These are phyloP conservation scores for Nerophis lumbriciformis DNA, from an alignment of 2,113 vertebrate species.

Conservation along the genomic window DNA sequence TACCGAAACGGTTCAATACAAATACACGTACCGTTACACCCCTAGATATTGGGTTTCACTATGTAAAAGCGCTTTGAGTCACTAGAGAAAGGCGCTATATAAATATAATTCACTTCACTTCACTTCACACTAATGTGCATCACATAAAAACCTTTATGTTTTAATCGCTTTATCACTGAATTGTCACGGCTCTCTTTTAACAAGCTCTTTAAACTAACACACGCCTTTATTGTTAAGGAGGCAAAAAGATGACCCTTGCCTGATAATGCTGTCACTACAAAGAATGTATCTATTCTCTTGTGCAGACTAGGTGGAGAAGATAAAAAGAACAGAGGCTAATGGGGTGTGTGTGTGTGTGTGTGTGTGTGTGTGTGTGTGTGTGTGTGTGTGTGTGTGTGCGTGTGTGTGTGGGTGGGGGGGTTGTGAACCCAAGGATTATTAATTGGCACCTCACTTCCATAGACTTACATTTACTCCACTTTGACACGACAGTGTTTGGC, in stretches of 20 bases:
- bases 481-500: slow-evolving; percentile 28
- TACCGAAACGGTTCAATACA: too few species aligned
- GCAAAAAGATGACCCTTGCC: slow-evolving; percentile 54
- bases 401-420: slow-evolving; percentile 9
- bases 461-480: slow-evolving; percentile 40
- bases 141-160: slow-evolving; percentile 57
- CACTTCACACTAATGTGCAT: too few species aligned
- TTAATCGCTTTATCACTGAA: slow-evolving; percentile 56
- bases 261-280: slow-evolving; percentile 59
- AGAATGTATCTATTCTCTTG: slow-evolving; percentile 62
- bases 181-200: slow-evolving; percentile 59
- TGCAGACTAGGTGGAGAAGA: slow-evolving; percentile 54
- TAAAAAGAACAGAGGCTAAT: slow-evolving; percentile 64
- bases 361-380: background rate
- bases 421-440: slow-evolving; percentile 55
- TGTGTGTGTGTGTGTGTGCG: too few species aligned
- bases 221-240: slow-evolving; percentile 53
- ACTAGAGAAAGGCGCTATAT: too few species aligned
- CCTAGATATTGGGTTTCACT: too few species aligned
- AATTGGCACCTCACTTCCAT: slow-evolving; percentile 50
- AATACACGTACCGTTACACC: too few species aligned
- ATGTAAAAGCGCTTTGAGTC: too few species aligned
- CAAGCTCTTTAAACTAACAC: slow-evolving; percentile 60
- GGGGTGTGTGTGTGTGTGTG: slow-evolving; percentile 42
- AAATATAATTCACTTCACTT: too few species aligned